Evolutionary conservation across 30 jellyfish, hydroid and myxozoan species (phyloP), one percentile per base, ranked within the genome.

Genomic region (Aurelia coerulea): DNA sequence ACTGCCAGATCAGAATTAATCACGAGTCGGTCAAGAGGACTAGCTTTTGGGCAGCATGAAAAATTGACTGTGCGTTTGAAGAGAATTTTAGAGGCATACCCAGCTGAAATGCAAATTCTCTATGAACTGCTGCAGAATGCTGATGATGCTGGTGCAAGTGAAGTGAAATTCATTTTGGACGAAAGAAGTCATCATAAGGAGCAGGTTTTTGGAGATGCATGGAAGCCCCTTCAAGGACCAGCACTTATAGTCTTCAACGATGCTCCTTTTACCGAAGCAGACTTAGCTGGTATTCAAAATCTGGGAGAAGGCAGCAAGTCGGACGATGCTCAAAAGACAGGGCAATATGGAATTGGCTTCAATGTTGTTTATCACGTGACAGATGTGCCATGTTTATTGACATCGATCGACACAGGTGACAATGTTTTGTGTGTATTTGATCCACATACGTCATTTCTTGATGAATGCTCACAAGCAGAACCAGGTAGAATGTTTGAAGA

Each of bases 331-430:
- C 68, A 64, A 80, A 85, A 85, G 62, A 91, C 98, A 12, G 98
- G 98, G 17, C 87, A 91, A 73, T 91, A 84, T 85, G 98, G 98
- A 6, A 90, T 91, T 31, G 98, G 98, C 0, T 91, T 91, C 89
- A 91, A 91, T 79, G 96, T 80, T 39, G 98, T 91, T 11, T 91
- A 91, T 69, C 85, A 80, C 46, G 81, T 91, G 18, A 84, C 98
- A 12, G 98, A 91, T 63, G 88, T 78, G 18, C 98, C 98, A 3
- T 52, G 73, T n/a, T 64, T 91, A 56, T 69, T 91, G 39, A 76
- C 97, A 60, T 16, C 87, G 2, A 52, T 71, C 42, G 62, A 67
- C 19, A 72, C 56, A 11, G 76, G 65, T 23, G 92, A 60, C 14
- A 49, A 59, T 29, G 93, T 84, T 10, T 60, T 91, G 62, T 78